phyloP scores from a whole-genome alignment of 2,113 vertebrate species.

The Microcebus jonahi region DNA sequence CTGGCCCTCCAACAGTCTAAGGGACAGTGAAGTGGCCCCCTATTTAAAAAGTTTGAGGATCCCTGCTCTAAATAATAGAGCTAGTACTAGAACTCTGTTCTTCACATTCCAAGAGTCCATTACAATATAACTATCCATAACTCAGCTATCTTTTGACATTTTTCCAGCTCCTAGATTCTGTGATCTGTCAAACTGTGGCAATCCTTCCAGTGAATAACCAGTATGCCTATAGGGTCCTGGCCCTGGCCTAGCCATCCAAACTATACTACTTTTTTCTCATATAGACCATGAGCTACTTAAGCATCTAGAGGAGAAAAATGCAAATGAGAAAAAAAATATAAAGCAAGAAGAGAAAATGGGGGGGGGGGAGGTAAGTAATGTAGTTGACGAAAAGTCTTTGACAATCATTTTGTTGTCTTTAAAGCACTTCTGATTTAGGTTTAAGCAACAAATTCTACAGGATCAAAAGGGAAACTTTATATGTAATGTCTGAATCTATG shows the following conservation, averaged over 20 bases:
- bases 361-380: background rate
- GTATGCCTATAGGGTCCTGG: background rate
- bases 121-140: background rate
- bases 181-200: background rate
- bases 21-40: too few species aligned
- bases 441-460: background rate
- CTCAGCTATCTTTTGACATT: background rate
- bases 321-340: background rate
- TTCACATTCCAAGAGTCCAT: conserved; percentile 30
- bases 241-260: conserved; percentile 28
- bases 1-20: too few species aligned
- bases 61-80: background rate
- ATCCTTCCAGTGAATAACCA: conserved; percentile 22
- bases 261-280: conserved; percentile 28
- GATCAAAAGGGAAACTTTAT: background rate
- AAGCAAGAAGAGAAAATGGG: conserved; percentile 1
- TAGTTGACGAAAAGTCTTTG: background rate
- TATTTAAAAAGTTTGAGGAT: too few species aligned
- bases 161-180: background rate
- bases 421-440: conserved; percentile 24
- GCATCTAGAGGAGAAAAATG: conserved; percentile 40
- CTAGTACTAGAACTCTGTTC: conserved; percentile 18
- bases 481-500: conserved; percentile 24
- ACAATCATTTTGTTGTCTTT: conserved; percentile 22
- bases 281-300: background rate